Evolutionary conservation across 2,113 vertebrate species (phyloP).

Genomic region (Phalacrocorax carbo): DNA sequence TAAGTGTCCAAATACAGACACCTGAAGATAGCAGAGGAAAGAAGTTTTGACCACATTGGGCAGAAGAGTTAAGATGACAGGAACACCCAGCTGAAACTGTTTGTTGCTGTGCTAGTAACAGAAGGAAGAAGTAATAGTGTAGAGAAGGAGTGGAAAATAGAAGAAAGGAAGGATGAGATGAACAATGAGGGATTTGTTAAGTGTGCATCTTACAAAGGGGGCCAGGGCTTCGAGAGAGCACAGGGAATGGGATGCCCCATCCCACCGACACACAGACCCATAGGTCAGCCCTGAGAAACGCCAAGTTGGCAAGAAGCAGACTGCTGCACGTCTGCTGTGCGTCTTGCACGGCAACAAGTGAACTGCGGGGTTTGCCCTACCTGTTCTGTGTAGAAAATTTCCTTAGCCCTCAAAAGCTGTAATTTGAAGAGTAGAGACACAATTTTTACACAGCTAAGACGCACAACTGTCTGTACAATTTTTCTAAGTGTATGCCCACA

Average conservation of each 20-base stretch:
- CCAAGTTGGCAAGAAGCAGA: neutral
- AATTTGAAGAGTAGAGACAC: neutral
- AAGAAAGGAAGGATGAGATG: neutral
- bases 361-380: neutral
- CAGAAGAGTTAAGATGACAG: neutral
- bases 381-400: neutral
- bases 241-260: neutral
- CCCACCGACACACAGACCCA: neutral
- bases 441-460: neutral
- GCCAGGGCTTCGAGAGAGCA: neutral
- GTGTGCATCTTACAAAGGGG: neutral
- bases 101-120: neutral
- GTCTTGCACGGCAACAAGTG: neutral
- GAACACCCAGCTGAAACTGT: neutral
- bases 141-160: neutral
- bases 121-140: neutral
- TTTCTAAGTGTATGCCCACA: neutral
- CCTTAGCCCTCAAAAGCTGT: neutral
- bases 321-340: neutral
- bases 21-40: neutral
- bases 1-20: neutral
- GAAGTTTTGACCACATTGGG: neutral
- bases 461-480: neutral
- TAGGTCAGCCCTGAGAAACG: neutral
- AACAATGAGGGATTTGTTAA: neutral